phyloP scores from a whole-genome alignment of 2,797 vertebrate genomes.

The Scolopax bukidnonensis region DNA sequence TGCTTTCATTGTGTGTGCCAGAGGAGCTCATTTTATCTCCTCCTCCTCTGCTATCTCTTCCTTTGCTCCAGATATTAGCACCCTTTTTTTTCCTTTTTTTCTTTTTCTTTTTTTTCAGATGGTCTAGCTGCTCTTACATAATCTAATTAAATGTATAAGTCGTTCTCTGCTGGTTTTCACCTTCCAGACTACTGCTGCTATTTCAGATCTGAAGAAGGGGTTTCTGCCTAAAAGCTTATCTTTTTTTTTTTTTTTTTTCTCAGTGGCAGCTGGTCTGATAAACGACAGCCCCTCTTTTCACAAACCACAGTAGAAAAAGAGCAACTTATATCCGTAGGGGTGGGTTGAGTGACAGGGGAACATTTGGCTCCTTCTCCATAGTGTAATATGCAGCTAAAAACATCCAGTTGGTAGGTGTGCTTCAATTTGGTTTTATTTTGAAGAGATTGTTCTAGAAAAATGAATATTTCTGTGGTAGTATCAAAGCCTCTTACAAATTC shows the following conservation, averaged over 20 bases:
- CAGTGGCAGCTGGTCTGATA: not conserved
- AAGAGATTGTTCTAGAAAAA: constrained; percentile 31
- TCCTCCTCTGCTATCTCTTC: not conserved
- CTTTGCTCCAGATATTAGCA: not conserved
- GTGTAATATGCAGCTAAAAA: constrained; percentile 55
- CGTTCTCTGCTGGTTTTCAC: not conserved
- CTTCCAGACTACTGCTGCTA: not conserved
- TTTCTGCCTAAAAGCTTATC: not conserved
- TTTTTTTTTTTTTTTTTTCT: not conserved
- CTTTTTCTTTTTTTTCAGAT: not conserved
- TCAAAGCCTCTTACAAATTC: not conserved
- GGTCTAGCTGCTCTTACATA: not conserved
- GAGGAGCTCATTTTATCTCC: not conserved
- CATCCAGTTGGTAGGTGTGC: constrained; percentile 57
- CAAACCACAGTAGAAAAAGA: constrained; percentile 5
- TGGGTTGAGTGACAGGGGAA: constrained; percentile 36
- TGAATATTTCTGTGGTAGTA: not conserved
- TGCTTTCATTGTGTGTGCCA: not conserved
- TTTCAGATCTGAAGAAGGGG: not conserved
- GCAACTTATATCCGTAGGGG: constrained; percentile 14
- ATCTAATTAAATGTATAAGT: not conserved
- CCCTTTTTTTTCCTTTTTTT: too few relatives aligned
- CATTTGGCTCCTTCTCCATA: not conserved
- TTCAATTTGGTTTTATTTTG: not conserved
- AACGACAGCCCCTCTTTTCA: not conserved